A percentile compares a stretch with the other conserved stretches of the same genome.
phyloP scores from a whole-genome alignment of 2,888 invertebrate genomes.

The Caenorhabditis afra region DNA sequence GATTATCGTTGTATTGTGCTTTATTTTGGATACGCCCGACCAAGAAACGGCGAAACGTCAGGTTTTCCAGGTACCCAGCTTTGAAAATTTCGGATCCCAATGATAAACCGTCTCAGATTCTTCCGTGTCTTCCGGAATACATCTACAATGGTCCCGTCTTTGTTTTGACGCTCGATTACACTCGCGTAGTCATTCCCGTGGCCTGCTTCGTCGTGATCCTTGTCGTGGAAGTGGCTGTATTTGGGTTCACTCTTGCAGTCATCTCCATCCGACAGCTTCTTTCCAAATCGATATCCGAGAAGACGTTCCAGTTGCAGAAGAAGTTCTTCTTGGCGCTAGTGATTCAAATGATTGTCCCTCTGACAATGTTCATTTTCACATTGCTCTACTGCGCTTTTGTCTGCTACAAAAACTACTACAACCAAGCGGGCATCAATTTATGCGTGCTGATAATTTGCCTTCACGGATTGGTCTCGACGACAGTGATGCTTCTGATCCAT shows the following conservation, averaged over 20 bases:
- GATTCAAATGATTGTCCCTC: not conserved
- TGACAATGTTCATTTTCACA: not conserved
- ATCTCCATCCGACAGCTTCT: not conserved
- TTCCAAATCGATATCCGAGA: not conserved
- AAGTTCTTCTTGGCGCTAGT: slow-evolving; percentile 14
- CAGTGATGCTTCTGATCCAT: too few species aligned
- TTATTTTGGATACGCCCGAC: too few species aligned
- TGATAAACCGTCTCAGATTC: too few species aligned
- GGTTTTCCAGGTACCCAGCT: too few species aligned
- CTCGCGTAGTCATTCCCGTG: not conserved
- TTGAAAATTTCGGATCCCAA: too few species aligned
- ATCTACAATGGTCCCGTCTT: slow-evolving; percentile 1
- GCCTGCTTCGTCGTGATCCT: not conserved
- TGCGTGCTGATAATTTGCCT: too few species aligned
- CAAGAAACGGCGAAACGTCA: too few species aligned
- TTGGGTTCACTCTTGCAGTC: not conserved
- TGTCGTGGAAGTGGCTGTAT: not conserved
- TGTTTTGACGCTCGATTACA: not conserved
- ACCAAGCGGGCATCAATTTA: too few species aligned
- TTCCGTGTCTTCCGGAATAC: slow-evolving; percentile 2
- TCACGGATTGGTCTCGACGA: too few species aligned
- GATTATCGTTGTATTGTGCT: too few species aligned
- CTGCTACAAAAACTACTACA: too few species aligned
- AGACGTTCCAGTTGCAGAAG: slow-evolving; percentile 15
- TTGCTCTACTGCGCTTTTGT: too few species aligned